Percentiles rank a stretch among this genome's conserved stretches.
Conservation (phyloP, 1,140 invertebrate species). For the Steinernema feltiae region DNA sequence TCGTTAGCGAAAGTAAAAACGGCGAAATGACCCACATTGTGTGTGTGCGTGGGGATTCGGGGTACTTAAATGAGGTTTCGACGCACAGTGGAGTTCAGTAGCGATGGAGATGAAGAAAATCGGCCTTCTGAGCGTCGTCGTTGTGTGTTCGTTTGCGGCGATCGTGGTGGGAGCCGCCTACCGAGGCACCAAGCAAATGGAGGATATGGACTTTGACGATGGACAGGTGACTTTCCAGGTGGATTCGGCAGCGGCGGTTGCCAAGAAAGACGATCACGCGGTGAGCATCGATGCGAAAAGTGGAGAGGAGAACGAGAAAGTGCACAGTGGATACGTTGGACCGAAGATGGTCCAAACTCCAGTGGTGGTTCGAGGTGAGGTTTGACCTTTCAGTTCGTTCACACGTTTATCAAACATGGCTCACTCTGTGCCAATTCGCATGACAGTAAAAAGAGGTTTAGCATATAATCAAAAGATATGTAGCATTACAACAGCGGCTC, state of each 20-base stretch:
- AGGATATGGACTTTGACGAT: neutral
- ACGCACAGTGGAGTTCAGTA: neutral
- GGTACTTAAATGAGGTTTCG: too few species aligned
- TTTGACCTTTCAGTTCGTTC: too few species aligned
- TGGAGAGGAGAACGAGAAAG: neutral
- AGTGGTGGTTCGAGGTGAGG: neutral
- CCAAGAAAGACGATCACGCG: neutral
- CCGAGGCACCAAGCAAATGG: neutral
- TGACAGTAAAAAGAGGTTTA: neutral
- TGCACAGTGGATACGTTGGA: neutral
- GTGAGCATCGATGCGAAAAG: neutral
- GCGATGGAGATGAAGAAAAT: neutral
- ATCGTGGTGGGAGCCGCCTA: neutral
- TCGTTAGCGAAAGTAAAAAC: slow-evolving; percentile 11
- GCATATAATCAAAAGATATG: neutral
- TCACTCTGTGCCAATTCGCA: too few species aligned
- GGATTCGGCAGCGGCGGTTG: neutral
- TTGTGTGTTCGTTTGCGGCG: neutral
- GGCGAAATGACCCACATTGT: neutral
- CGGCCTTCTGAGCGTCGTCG: neutral
- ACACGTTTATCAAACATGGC: neutral
- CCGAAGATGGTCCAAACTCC: neutral
- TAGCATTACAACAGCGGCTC: neutral
- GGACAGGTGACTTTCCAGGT: neutral
- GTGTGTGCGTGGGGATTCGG: neutral